These are phyloP conservation scores for Limnephilus auricula DNA, from an alignment of 2,888 invertebrate species.

Conservation along the genomic window DNA sequence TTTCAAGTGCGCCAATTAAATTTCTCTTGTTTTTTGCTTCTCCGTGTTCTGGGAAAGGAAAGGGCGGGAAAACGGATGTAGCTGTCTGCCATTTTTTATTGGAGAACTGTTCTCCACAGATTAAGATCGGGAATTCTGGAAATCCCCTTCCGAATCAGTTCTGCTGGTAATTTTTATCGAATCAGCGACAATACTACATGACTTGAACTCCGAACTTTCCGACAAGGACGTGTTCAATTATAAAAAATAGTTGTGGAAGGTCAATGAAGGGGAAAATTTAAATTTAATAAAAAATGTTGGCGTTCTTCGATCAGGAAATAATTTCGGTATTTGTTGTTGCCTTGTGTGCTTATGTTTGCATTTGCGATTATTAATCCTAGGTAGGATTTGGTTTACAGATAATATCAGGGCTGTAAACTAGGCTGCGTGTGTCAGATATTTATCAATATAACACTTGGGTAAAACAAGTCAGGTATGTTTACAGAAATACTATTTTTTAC, in stretches of 20 bases:
- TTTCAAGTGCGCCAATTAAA: background rate
- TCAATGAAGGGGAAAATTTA: background rate
- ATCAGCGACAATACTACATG: background rate
- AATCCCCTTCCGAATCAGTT: background rate
- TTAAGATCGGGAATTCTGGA: background rate
- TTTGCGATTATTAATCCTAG: too few species aligned
- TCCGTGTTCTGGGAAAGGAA: background rate
- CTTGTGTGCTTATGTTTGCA: too few species aligned
- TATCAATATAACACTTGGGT: too few species aligned
- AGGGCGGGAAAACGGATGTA: slow-evolving; percentile 10
- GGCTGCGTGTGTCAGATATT: too few species aligned
- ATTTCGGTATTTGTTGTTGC: too few species aligned
- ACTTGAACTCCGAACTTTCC: background rate
- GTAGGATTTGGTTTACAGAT: too few species aligned
- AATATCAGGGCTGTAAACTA: too few species aligned
- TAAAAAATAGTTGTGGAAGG: background rate
- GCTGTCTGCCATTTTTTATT: slow-evolving; percentile 17
- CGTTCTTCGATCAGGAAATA: too few species aligned
- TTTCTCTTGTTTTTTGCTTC: background rate
- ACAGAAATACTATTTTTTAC: too few species aligned
- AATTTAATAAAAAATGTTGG: background rate
- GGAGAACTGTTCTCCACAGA: background rate
- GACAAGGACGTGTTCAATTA: background rate
- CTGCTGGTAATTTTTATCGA: background rate
- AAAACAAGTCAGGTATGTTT: too few species aligned